Conservation (phyloP, 2,113 vertebrate species). For the Prinia subflava region DNA sequence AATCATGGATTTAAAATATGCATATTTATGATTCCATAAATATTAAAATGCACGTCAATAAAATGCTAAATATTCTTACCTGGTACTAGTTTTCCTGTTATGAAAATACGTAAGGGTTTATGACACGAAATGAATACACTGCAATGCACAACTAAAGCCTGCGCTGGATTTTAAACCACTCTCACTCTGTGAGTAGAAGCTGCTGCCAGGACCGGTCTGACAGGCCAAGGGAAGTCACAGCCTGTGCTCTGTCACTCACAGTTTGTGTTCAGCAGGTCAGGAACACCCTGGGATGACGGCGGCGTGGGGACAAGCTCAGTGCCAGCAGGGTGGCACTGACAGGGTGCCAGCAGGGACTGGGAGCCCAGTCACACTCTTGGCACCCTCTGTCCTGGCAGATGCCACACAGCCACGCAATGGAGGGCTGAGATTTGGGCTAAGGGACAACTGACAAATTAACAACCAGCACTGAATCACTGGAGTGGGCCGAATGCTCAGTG, state of each 20-base stretch:
- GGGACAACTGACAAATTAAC: not conserved
- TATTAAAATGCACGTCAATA: not conserved
- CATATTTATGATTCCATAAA: not conserved
- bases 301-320: not conserved
- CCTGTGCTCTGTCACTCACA: not conserved
- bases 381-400: not conserved
- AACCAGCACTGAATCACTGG: not conserved
- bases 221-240: not conserved
- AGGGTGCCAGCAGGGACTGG: not conserved
- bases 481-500: not conserved
- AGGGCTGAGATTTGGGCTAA: not conserved
- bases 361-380: not conserved
- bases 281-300: not conserved
- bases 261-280: not conserved
- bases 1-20: no score
- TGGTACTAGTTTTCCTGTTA: not conserved
- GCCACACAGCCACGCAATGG: not conserved
- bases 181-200: not conserved
- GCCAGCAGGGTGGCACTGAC: not conserved
- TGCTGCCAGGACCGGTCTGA: not conserved
- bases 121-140: not conserved
- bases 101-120: not conserved
- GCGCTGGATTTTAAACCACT: not conserved
- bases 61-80: not conserved
- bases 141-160: not conserved